phyloP scores from a whole-genome alignment of 2,797 vertebrate genomes.

The Mycteria americana region DNA sequence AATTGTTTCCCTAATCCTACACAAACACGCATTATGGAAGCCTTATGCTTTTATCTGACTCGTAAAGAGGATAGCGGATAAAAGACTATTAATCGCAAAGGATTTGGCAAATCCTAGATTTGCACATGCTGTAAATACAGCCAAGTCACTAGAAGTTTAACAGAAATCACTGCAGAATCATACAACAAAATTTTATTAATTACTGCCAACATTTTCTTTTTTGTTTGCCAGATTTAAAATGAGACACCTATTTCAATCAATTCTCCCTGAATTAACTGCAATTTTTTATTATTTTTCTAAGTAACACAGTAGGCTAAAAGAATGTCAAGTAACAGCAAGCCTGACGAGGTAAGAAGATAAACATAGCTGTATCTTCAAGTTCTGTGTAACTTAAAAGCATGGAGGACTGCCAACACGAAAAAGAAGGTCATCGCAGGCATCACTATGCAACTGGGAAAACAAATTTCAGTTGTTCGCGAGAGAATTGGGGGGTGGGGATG shows the following conservation, averaged over 20 bases:
- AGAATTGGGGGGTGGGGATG: background rate
- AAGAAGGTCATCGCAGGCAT: background rate
- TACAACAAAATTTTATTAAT: background rate
- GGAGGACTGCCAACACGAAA: background rate
- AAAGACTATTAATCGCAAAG: slow-evolving; percentile 17
- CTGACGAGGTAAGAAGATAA: background rate
- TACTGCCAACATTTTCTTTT: background rate
- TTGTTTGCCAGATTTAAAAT: background rate
- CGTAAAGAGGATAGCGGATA: slow-evolving; percentile 13
- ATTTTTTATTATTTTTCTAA: background rate
- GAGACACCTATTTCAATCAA: background rate
- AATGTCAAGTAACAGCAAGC: background rate
- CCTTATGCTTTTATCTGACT: slow-evolving; percentile 55
- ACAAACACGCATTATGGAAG: background rate
- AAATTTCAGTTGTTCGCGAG: background rate
- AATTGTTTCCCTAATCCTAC: slow-evolving; percentile 21
- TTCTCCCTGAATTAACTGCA: background rate
- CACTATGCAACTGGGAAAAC: background rate
- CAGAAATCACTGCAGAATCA: background rate
- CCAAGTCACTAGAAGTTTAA: background rate
- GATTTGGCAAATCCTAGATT: slow-evolving; percentile 43
- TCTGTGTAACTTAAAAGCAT: background rate
- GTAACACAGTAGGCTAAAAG: background rate
- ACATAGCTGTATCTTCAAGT: background rate
- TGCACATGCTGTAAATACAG: slow-evolving; percentile 31